Percentiles rank a stretch among this genome's conserved stretches.
These are phyloP conservation scores for Yponomeuta cagnagella DNA, from an alignment of 2,888 invertebrate species.

Conservation along the genomic window DNA sequence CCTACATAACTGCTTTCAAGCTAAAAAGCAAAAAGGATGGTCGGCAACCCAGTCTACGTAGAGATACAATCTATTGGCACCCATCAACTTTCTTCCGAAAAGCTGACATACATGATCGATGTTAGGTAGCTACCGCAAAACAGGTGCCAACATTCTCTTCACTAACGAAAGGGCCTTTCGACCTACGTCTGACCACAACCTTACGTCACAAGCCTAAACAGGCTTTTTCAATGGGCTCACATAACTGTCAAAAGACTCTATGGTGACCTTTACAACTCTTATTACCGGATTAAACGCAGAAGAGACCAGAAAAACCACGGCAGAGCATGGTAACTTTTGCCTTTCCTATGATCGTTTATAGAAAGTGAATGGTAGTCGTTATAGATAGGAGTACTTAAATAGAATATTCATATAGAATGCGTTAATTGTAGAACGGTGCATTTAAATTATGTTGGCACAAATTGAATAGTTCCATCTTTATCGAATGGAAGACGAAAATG, in stretches of 20 bases:
- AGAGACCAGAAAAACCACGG: too few species aligned
- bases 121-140: background rate
- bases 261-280: background rate
- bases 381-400: background rate
- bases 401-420: background rate
- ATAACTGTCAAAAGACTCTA: background rate
- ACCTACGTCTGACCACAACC: background rate
- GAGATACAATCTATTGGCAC: too few species aligned
- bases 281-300: too few species aligned
- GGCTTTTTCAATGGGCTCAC: background rate
- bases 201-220: background rate
- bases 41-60: too few species aligned
- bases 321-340: background rate
- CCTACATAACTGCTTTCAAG: too few species aligned
- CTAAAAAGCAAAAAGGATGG: too few species aligned
- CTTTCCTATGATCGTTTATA: background rate
- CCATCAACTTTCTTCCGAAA: background rate
- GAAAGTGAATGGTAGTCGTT: background rate
- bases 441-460: background rate
- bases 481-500: too few species aligned
- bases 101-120: background rate
- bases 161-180: background rate
- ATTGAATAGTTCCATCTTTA: background rate
- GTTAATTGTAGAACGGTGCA: background rate
- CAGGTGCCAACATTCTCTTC: background rate